A percentile compares a stretch with the other conserved stretches of the same genome.
phyloP scores from a whole-genome alignment of 2,113 vertebrate genomes.

The Varanus salvator region DNA sequence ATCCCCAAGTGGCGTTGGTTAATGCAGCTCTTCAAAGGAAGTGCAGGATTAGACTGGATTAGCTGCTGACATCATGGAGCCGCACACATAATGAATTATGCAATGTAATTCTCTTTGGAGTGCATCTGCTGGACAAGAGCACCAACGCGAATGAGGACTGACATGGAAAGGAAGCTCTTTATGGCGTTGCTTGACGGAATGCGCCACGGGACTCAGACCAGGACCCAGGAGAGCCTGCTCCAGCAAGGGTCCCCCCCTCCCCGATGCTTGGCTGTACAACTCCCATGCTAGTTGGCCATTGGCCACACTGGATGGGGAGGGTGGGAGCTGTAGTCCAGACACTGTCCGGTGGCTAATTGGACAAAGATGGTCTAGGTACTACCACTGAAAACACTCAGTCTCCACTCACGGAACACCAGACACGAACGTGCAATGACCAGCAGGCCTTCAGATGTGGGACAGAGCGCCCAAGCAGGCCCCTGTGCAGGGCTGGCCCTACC shows the following conservation, averaged over 20 bases:
- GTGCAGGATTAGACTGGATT: slow-evolving; percentile 55
- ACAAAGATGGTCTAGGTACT: not conserved
- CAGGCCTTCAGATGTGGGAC: not conserved
- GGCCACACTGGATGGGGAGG: not conserved
- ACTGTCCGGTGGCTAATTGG: not conserved
- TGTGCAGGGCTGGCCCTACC: too few species aligned
- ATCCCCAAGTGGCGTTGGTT: slow-evolving; percentile 24
- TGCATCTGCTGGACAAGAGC: not conserved
- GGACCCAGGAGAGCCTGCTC: not conserved
- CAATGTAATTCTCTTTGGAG: slow-evolving; percentile 55
- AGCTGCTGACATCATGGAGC: slow-evolving; percentile 15
- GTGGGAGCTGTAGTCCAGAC: not conserved
- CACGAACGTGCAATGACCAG: not conserved
- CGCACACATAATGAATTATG: slow-evolving; percentile 57
- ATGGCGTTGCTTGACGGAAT: not conserved
- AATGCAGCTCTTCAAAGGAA: slow-evolving; percentile 48
- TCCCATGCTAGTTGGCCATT: not conserved
- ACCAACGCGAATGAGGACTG: slow-evolving; percentile 57
- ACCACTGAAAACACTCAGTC: not conserved
- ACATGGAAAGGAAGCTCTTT: slow-evolving; percentile 38
- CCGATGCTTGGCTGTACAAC: not conserved
- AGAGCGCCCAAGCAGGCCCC: not conserved
- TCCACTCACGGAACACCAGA: not conserved
- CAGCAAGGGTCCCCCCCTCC: not conserved
- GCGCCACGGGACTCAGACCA: not conserved